Base-by-base conservation (phyloP, 2,797 vertebrate genomes). In the Argentina silus region DNA sequence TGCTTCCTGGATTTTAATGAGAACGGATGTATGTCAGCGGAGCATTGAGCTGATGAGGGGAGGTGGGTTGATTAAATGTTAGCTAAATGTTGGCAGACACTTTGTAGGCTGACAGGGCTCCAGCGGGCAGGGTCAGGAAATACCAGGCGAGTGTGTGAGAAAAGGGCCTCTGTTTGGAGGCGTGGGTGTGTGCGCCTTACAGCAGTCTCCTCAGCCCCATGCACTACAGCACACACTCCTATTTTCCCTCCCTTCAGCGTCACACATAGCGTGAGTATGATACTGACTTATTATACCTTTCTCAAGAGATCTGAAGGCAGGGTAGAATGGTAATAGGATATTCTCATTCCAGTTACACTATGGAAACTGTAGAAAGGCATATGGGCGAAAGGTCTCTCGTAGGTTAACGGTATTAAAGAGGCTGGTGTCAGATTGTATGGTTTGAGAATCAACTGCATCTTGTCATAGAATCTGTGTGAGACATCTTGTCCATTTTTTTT, bases 81-180 rank as follows among this genome's bases (percentile, higher is more conserved):
- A 65, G 57, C 55, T 76, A 17, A 19, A n/a, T 57, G 79, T 81
- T 76, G 62, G 76, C 78, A 67, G 27, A 36, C 72, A 82, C 78
- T 80, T 70, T 79, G 86, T 86, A 76, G 65, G 78, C 78, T 74
- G 81, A 78, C 78, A 64, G 75, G 81, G 80, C 84, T 85, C 82
- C 27, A 10, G 71, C 53, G 14, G 48, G 72, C 86, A 73, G 73
- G 81, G 84, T 86, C 92, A 93, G 92, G 93, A 93, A 93, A 93
- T 93, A 76, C 91, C 92, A 91, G 82, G 72, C 74, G 70, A 53
- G 61, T 74, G 47, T 73, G 73, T 74, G 84, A 73, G 80, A 80
- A 82, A 75, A 77, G 74, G 67, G 36, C 74, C 74, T 79, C 78
- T 84, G 77, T 84, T 77, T 79, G n/a, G 63, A 45, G 3, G 44